Evolutionary conservation across 2,113 vertebrate species (phyloP).

Genomic region (Callaeas wilsoni): DNA sequence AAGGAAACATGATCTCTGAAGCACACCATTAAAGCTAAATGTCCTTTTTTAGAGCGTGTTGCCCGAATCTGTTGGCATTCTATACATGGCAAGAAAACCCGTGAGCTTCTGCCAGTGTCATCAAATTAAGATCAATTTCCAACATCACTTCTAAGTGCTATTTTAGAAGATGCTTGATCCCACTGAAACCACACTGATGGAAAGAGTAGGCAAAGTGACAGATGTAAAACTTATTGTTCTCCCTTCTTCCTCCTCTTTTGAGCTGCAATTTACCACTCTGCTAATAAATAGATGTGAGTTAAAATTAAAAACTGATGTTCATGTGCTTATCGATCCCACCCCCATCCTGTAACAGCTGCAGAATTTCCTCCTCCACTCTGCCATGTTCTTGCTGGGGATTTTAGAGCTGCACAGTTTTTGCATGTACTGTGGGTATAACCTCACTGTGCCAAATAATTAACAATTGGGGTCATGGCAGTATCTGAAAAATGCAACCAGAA

Average conservation of each 20-base stretch:
- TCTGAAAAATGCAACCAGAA: not conserved
- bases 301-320: constrained; percentile 49
- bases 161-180: constrained; percentile 6
- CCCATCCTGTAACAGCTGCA: constrained; percentile 9
- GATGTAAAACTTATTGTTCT: constrained; percentile 37
- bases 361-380: constrained; percentile 3
- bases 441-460: not conserved
- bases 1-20: not conserved
- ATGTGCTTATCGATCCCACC: not conserved
- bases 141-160: not conserved
- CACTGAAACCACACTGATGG: constrained; percentile 24
- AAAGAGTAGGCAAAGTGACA: constrained; percentile 39
- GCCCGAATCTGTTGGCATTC: not conserved
- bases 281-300: constrained; percentile 48
- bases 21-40: not conserved
- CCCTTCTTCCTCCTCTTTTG: constrained; percentile 7
- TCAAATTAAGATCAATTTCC: constrained; percentile 1
- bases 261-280: constrained; percentile 41
- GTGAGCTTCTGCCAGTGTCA: not conserved
- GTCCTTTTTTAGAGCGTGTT: not conserved
- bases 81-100: not conserved
- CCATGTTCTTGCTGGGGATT: not conserved
- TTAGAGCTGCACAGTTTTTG: not conserved
- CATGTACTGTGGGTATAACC: not conserved
- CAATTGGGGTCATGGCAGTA: not conserved